Percentiles rank a stretch among this genome's conserved stretches.
Conservation (phyloP, 2,113 vertebrate genomes). For the Gobius niger region DNA sequence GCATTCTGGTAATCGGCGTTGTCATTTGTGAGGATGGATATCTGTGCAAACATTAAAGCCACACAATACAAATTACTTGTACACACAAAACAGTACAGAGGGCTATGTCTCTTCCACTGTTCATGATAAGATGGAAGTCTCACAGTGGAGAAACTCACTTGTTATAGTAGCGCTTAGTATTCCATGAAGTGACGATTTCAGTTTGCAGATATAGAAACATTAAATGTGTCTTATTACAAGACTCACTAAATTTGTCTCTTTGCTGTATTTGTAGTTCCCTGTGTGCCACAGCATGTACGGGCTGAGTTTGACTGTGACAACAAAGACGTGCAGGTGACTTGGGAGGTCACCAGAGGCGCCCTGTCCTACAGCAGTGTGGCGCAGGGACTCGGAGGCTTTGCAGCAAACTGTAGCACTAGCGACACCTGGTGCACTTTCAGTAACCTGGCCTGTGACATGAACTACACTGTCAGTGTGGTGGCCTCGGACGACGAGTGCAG, state of each 20-base stretch:
- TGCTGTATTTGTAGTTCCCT: conserved; percentile 64
- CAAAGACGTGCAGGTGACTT: conserved; percentile 62
- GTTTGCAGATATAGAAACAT: too few relatives aligned
- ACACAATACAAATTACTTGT: too few relatives aligned
- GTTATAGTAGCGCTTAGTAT: too few relatives aligned
- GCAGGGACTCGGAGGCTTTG: conserved; percentile 58
- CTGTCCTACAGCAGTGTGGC: conserved; percentile 61
- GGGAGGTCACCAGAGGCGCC: conserved; percentile 74
- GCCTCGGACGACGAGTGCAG: conserved; percentile 62
- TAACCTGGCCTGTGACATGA: conserved; percentile 67
- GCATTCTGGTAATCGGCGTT: conserved; percentile 61
- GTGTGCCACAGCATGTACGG: conserved; percentile 58
- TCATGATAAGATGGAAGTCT: too few relatives aligned
- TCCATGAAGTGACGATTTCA: too few relatives aligned
- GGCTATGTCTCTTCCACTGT: too few relatives aligned
- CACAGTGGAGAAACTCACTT: too few relatives aligned
- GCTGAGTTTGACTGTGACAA: conserved; percentile 62
- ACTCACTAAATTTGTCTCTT: neutral
- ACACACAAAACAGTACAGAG: too few relatives aligned
- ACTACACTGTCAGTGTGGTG: conserved; percentile 70
- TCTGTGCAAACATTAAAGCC: too few relatives aligned
- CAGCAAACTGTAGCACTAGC: conserved; percentile 53
- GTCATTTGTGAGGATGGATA: neutral
- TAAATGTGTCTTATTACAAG: too few relatives aligned
- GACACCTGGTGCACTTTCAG: conserved; percentile 56